Evolutionary conservation across 2,888 invertebrate genomes (phyloP).

Genomic region (Tachina fera): DNA sequence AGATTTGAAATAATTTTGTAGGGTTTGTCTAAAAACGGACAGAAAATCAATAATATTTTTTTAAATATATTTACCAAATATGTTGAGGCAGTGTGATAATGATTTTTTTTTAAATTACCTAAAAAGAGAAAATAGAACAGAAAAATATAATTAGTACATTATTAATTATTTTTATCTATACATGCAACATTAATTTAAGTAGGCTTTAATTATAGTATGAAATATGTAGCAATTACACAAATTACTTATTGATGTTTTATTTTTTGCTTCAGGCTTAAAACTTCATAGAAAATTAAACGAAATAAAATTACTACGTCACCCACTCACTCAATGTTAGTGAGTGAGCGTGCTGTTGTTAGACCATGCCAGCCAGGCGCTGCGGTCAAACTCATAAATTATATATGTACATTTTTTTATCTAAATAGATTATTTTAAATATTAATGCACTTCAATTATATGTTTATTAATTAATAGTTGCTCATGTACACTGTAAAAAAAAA

Average conservation of each 20-base stretch:
- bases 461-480: not conserved
- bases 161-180: conserved; percentile 36
- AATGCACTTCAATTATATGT: conserved; percentile 25
- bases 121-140: conserved; percentile 43
- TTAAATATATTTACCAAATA: conserved; percentile 50
- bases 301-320: conserved; percentile 32
- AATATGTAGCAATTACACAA: conserved; percentile 21
- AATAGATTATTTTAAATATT: conserved; percentile 49
- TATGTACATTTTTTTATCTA: conserved; percentile 15
- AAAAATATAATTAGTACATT: conserved; percentile 13
- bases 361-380: conserved; percentile 12
- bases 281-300: conserved; percentile 7
- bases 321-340: conserved; percentile 44
- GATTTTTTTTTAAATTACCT: conserved; percentile 51
- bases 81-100: not conserved
- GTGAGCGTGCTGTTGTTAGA: not conserved
- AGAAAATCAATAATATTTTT: not conserved
- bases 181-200: conserved; percentile 16
- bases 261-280: conserved; percentile 42
- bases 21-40: not conserved
- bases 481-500: conserved; percentile 28
- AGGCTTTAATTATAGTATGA: conserved; percentile 37
- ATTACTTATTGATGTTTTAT: conserved; percentile 23
- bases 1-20: too few species aligned
- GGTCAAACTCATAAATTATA: conserved; percentile 56